Evolutionary conservation across 2,888 invertebrate genomes (phyloP).

Genomic region (Blomia tropicalis): DNA sequence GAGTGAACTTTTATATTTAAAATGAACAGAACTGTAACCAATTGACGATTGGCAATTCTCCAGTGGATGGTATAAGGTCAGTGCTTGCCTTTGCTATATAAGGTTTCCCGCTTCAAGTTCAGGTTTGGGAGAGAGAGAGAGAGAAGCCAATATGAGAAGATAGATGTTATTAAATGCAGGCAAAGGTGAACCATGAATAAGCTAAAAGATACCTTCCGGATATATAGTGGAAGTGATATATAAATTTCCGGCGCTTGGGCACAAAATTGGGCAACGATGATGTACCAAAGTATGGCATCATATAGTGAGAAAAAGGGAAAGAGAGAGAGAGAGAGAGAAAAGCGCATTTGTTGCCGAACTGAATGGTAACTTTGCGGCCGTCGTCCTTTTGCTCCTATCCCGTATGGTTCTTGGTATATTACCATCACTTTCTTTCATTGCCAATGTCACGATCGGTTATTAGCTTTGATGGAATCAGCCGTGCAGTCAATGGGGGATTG

Average conservation of each 20-base stretch:
- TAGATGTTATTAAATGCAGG: neutral
- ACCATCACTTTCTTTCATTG: neutral
- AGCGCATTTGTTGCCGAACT: constrained; percentile 7
- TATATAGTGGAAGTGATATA: constrained; percentile 7
- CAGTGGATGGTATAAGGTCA: neutral
- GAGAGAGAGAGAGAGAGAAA: too few species aligned
- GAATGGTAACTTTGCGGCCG: too few species aligned
- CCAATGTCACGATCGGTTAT: constrained; percentile 17
- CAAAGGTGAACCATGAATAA: neutral
- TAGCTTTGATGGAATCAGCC: constrained; percentile 3
- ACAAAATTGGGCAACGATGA: neutral
- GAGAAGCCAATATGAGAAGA: neutral
- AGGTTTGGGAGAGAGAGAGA: neutral
- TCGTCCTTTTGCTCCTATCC: too few species aligned
- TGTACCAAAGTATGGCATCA: neutral
- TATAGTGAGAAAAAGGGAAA: neutral
- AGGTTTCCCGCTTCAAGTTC: neutral
- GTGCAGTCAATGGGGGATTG: neutral
- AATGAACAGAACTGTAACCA: neutral
- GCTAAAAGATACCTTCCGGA: constrained; percentile 1
- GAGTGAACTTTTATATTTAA: neutral
- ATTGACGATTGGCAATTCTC: constrained; percentile 6
- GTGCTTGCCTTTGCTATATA: neutral
- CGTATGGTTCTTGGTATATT: neutral
- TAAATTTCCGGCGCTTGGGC: constrained; percentile 3